Evolutionary conservation across 2,113 vertebrate species (phyloP), one percentile per base, ranked within the genome.

Genomic region (Orthochromis malagaraziensis): DNA sequence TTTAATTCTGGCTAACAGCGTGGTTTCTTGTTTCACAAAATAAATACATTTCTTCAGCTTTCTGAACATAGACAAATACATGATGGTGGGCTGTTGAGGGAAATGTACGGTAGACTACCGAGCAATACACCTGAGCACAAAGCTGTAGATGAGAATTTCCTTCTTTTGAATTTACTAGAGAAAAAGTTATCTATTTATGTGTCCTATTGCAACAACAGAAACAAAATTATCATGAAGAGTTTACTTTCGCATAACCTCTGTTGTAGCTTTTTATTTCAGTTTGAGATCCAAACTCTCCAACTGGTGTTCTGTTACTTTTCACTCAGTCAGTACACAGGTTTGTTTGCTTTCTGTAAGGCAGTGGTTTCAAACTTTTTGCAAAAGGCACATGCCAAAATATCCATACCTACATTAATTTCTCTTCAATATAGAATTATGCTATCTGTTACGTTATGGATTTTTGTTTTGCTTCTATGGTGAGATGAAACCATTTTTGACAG

Each of bases 11-110:
- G 6, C 29, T 49, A 47, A 47, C 63, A 77, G 33, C n/a, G 7
- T 42, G 16, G 51, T 85, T 81, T 68, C 45, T 79, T 42, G 7
- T 84, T 84, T 73, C 60, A 84, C 26, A 87, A 82, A 49, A 29
- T 57, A 38, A 87, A 82, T 70, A 49, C 5, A 81, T 73, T 80
- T 83, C 12, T 83, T n/a, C 19, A n/a, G 68, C 55, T 31, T 79
- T 82, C 24, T 83, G n/a, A 65, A 17, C 21, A 45, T 16, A 45
- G 38, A 73, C 65, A 73, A 73, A 73, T 47, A 45, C 68, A 73
- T 47, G 40, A 7, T 14, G 29, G 5, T 14, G 14, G 6, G 55
- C 40, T 16, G 29, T 45, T 65, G 5, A 55, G 24, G 58, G 26
- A 29, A 84, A 45, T 45, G 38, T 16, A 21, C 7, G 33, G 54